A percentile compares a stretch with the other conserved stretches of the same genome.
Conservation (phyloP, 2,888 invertebrate genomes). For the Polymixis flavicincta region DNA sequence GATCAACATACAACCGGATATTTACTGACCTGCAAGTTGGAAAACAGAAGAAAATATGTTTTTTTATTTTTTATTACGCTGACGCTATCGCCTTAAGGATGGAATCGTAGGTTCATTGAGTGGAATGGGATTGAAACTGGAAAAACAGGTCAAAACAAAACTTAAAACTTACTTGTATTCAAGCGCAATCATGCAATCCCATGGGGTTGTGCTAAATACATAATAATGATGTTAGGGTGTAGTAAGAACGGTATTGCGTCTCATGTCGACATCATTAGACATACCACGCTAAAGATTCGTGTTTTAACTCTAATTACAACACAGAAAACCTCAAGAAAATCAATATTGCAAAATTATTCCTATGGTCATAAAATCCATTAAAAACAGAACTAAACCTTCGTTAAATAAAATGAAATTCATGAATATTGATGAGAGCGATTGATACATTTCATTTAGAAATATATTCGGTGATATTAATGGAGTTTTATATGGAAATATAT, state of each 20-base stretch:
- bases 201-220: background rate
- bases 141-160: too few species aligned
- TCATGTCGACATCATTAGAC: constrained; percentile 3
- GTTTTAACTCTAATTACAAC: constrained; percentile 21
- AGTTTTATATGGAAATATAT: background rate
- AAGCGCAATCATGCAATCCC: too few species aligned
- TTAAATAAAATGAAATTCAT: constrained; percentile 21
- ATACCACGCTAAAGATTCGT: constrained; percentile 25
- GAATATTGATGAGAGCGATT: constrained; percentile 45
- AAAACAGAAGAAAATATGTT: too few species aligned
- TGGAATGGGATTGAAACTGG: too few species aligned
- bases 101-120: too few species aligned
- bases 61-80: too few species aligned
- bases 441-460: constrained; percentile 39
- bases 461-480: background rate
- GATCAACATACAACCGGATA: too few species aligned
- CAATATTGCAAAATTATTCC: constrained; percentile 28
- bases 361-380: constrained; percentile 21
- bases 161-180: too few species aligned
- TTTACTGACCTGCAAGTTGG: too few species aligned
- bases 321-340: constrained; percentile 37
- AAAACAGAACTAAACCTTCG: constrained; percentile 7
- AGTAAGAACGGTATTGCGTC: constrained; percentile 19
- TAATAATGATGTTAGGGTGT: background rate
- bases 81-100: too few species aligned